A percentile compares a stretch with the other conserved stretches of the same genome.
Evolutionary conservation across 2,888 invertebrate genomes (phyloP).

Genomic region (Latheticus oryzae): DNA sequence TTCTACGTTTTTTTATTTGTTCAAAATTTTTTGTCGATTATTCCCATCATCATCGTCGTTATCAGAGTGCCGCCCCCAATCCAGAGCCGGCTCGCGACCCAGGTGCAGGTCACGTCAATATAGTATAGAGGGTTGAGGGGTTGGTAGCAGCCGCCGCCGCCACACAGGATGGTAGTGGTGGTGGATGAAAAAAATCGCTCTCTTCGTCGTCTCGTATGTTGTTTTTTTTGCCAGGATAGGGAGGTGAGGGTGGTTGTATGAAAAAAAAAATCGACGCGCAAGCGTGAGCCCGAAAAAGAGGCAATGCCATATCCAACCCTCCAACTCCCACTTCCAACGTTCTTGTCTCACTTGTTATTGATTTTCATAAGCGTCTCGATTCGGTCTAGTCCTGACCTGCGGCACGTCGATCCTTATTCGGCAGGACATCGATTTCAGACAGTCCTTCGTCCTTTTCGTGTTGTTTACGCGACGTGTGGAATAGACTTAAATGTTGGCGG

Average conservation of each 20-base stretch:
- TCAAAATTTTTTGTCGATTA: neutral
- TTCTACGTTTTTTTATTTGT: too few relatives aligned
- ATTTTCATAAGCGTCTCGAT: slow-evolving; percentile 53
- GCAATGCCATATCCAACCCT: slow-evolving; percentile 16
- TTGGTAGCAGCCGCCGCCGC: slow-evolving; percentile 21
- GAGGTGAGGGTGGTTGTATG: slow-evolving; percentile 12
- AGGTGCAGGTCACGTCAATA: slow-evolving; percentile 20
- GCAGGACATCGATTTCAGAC: slow-evolving; percentile 59
- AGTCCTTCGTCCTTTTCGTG: slow-evolving; percentile 42
- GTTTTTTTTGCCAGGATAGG: slow-evolving; percentile 20
- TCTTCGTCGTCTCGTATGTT: slow-evolving; percentile 31
- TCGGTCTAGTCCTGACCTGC: slow-evolving; percentile 60
- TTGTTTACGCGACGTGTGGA: slow-evolving; percentile 40
- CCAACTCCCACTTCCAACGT: slow-evolving; percentile 39
- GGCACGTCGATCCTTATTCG: slow-evolving; percentile 62
- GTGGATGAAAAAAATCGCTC: slow-evolving; percentile 31
- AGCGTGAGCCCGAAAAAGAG: slow-evolving; percentile 40
- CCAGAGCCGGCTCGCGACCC: slow-evolving; percentile 22
- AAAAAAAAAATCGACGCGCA: slow-evolving; percentile 37
- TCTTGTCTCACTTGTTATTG: slow-evolving; percentile 59
- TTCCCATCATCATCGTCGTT: neutral
- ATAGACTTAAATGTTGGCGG: slow-evolving; percentile 14
- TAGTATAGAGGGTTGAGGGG: slow-evolving; percentile 5
- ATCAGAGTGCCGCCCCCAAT: neutral
- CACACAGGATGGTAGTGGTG: too few relatives aligned